Evolutionary conservation across 1,140 invertebrate species (phyloP).

Genomic region (Anadara kagoshimensis): DNA sequence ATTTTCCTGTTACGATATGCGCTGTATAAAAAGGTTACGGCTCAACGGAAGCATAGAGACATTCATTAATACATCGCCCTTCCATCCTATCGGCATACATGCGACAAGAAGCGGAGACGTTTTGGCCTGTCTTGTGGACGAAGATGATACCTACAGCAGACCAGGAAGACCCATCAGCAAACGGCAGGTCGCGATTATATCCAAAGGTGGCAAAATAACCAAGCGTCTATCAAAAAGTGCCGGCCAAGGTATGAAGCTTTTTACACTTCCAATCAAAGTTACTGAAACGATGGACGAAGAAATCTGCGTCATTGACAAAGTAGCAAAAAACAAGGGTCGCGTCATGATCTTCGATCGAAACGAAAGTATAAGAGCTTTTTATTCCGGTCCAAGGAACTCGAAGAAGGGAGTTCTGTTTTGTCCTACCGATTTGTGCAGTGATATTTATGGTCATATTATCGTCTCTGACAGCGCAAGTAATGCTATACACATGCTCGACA

Average conservation of each 20-base stretch:
- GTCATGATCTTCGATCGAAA: constrained; percentile 26
- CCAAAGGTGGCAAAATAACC: constrained; percentile 25
- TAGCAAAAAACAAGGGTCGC: constrained; percentile 21
- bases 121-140: constrained; percentile 29
- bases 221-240: constrained; percentile 18
- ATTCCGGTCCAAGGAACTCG: constrained; percentile 14
- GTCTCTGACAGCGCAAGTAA: constrained; percentile 20
- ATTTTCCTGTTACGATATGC: constrained; percentile 27
- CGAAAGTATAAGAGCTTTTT: constrained; percentile 24
- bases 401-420: constrained; percentile 21
- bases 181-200: constrained; percentile 23
- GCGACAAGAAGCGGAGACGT: constrained; percentile 20
- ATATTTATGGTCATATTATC: constrained; percentile 26
- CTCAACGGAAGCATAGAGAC: constrained; percentile 27
- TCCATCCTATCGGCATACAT: constrained; percentile 29
- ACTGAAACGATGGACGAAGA: constrained; percentile 31
- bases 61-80: constrained; percentile 21
- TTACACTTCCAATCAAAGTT: constrained; percentile 25
- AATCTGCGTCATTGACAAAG: constrained; percentile 26
- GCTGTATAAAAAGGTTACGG: constrained; percentile 21
- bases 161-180: constrained; percentile 27
- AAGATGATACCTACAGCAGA: constrained; percentile 2
- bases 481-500: constrained; percentile 32
- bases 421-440: constrained; percentile 22
- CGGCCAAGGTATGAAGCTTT: constrained; percentile 9